Conservation (phyloP, 2,888 invertebrate species). For the Ophion costatus region DNA sequence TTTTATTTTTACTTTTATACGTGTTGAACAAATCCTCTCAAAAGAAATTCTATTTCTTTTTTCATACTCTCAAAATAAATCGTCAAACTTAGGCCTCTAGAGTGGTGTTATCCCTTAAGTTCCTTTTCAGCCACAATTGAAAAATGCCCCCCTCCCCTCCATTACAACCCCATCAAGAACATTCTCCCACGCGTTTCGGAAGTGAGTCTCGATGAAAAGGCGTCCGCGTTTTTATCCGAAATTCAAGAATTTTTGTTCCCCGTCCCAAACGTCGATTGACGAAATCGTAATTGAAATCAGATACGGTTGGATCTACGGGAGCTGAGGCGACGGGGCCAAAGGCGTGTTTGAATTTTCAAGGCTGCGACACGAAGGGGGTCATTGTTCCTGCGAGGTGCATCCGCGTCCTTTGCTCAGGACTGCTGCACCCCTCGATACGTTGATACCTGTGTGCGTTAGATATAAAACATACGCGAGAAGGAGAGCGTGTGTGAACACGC, state of each 20-base stretch:
- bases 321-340: background rate
- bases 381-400: conserved; percentile 58
- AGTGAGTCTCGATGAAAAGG: background rate
- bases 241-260: background rate
- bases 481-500: background rate
- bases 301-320: background rate
- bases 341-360: conserved; percentile 58
- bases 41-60: too few species aligned
- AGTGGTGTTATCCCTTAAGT: too few species aligned
- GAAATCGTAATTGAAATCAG: conserved; percentile 1
- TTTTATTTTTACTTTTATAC: too few species aligned
- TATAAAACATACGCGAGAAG: background rate
- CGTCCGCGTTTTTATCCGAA: background rate
- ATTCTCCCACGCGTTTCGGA: background rate
- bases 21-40: too few species aligned
- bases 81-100: too few species aligned
- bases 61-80: too few species aligned
- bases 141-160: background rate
- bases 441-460: background rate
- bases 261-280: background rate
- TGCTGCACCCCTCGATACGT: conserved; percentile 55
- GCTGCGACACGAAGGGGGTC: conserved; percentile 55
- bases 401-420: conserved; percentile 43
- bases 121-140: background rate
- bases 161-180: background rate